Evolutionary conservation across 2,113 vertebrate species (phyloP), one percentile per base, ranked within the genome.

Genomic region (Odobenus rosmarus): DNA sequence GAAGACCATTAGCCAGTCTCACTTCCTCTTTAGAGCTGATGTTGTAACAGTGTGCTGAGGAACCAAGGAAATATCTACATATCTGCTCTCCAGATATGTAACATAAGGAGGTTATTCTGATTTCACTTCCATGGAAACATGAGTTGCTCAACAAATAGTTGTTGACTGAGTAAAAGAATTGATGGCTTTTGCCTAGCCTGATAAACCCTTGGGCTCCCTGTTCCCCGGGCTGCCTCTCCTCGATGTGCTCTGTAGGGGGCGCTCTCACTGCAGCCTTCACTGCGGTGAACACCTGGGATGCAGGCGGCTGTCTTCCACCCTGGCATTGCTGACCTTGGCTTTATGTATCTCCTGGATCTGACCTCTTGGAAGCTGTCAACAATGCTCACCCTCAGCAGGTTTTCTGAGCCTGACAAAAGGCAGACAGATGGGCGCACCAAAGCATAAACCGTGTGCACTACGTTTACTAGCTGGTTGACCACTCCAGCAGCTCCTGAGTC

Each of bases 291-390:
- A n/a, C 69, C 62, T 61, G 57, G 80, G 90, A 96, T 39, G 14
- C 33, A 18, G 74, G 39, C 53, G 28, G 51, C 57, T 83, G 74
- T 59, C 91, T 88, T 71, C 91, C 84, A 62, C 94, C 76, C 84
- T 67, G 46, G 24, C 64, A 46, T 42, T 24, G 77, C 81, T 93
- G 93, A 90, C 39, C 51, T 88, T 42, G 53, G 69, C 46, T 96
- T 96, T 79, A 33, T 69, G 59, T 88, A 81, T 96, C 95, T 59
- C 62, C 61, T 83, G 83, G 72, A 95, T 93, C 95, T 92, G 92
- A 95, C 61, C 80, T 92, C 93, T 92, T 69, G 55, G 74, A 84
- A 83, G 53, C 31, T 62, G 92, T 94, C 88, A 92, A 31, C 80
- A 53, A 46, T 39, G 18, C 53, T 93, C 42, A 21, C 36, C 61